Base-by-base conservation (phyloP, 2,113 vertebrate species). In the Potamarius usumacintae region DNA sequence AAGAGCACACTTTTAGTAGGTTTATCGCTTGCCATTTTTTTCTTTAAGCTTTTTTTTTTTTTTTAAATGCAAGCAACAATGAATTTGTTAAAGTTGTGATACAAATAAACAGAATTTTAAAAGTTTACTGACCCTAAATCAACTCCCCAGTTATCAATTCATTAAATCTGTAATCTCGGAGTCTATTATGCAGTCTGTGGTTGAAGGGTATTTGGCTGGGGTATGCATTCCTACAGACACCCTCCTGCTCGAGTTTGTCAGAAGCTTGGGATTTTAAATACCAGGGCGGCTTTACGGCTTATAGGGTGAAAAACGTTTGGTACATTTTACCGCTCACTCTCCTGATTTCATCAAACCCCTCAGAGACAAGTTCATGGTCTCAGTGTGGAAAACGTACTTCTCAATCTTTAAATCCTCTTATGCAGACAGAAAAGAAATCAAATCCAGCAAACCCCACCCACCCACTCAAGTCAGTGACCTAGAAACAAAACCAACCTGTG, bases 251-350 rank as follows among this genome's bases (percentile, higher is more conserved):
- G 79, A 67, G 71, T 58, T 74, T 27, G 74, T 87, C 34, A 85
- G 89, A 84, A 79, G 58, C 77, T 87, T 67, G 65, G 85, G 87
- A 88, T 88, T 90, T 86, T 17, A 87, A 88, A 88, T 88, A 82
- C 87, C 89, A 76, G 85, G 60, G 48, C 53, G 48, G 85, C 65
- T 90, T 90, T 88, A 76, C 58, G 78, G 87, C 77, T 85, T 85
- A 87, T 27, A 15, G 82, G 77, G 48, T 57, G 48, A 53, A 67
- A 84, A 88, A 55, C 12, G 60, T 82, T 85, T 78, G 60, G 78
- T 82, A 74, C 65, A 77, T 9, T 82, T 84, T 85, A 42, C 22
- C 42, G 5, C 81, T 53, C 27, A 25, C 65, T 84, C 87, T 71
- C 62, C 69, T 57, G 77, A 85, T 58, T 69, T 18, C 5, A 48